Conservation (phyloP, 2,888 invertebrate genomes). For the Andrena marginata region DNA sequence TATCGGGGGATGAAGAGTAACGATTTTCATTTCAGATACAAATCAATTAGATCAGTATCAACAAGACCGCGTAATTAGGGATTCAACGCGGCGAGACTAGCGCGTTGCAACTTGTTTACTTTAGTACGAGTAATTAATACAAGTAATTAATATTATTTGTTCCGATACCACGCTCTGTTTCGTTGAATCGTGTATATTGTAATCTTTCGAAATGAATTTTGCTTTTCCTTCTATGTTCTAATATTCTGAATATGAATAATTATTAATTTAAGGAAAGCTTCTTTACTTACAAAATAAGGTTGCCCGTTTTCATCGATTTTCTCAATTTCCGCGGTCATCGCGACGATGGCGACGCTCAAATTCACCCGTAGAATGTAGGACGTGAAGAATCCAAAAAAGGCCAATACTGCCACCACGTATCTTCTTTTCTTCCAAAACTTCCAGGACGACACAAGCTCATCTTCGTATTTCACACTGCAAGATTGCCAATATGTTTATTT, state of each 20-base stretch:
- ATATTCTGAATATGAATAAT: no score
- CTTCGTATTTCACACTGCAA: conserved; percentile 68
- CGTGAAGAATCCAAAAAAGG: conserved; percentile 94
- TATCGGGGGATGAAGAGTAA: not conserved
- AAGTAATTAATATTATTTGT: no score
- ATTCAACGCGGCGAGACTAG: no score
- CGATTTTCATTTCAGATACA: not conserved
- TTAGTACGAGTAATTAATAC: no score
- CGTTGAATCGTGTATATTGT: no score
- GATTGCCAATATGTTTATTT: not conserved
- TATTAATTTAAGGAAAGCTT: no score
- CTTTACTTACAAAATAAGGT: conserved; percentile 86
- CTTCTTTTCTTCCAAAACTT: conserved; percentile 91
- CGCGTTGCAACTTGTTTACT: no score
- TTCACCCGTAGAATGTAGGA: conserved; percentile 94
- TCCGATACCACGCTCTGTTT: no score
- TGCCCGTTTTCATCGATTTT: conserved; percentile 89
- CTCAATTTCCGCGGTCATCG: conserved; percentile 93
- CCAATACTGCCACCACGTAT: conserved; percentile 91
- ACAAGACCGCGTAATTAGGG: no score
- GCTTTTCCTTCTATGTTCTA: no score
- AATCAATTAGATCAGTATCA: not conserved
- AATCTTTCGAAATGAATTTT: no score
- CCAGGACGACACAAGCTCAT: conserved; percentile 86
- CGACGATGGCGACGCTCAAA: conserved; percentile 96